Evolutionary conservation across 2,113 vertebrate genomes (phyloP).

Genomic region (Phylloscopus trochiloides): DNA sequence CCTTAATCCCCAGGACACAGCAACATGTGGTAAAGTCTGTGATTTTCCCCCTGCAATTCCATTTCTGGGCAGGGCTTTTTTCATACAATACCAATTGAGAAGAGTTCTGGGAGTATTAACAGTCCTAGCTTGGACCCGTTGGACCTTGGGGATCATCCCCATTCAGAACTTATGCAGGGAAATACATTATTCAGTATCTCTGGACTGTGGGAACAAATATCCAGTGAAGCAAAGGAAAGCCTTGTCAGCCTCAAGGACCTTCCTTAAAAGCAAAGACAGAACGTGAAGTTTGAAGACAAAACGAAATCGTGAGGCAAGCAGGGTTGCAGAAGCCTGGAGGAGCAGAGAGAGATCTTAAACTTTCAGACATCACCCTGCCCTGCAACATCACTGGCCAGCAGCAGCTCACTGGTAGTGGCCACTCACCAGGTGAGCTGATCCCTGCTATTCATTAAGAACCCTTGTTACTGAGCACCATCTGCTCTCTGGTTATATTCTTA

Average conservation of each 20-base stretch:
- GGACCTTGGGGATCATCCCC: fast-evolving
- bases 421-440: background rate
- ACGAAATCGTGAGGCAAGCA: background rate
- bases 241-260: background rate
- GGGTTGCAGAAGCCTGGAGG: background rate
- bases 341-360: background rate
- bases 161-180: background rate
- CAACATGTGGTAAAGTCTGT: fast-evolving
- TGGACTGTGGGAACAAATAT: background rate
- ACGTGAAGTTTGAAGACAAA: background rate
- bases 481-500: background rate
- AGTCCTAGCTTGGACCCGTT: background rate
- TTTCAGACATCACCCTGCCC: background rate
- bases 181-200: background rate
- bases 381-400: background rate
- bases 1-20: background rate
- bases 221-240: background rate
- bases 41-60: background rate
- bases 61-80: background rate
- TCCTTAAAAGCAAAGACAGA: background rate
- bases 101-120: background rate
- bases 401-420: background rate
- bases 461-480: background rate
- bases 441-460: background rate
- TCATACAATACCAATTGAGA: background rate